phyloP scores from a whole-genome alignment of 2,113 vertebrate genomes.

The Zingel zingel region DNA sequence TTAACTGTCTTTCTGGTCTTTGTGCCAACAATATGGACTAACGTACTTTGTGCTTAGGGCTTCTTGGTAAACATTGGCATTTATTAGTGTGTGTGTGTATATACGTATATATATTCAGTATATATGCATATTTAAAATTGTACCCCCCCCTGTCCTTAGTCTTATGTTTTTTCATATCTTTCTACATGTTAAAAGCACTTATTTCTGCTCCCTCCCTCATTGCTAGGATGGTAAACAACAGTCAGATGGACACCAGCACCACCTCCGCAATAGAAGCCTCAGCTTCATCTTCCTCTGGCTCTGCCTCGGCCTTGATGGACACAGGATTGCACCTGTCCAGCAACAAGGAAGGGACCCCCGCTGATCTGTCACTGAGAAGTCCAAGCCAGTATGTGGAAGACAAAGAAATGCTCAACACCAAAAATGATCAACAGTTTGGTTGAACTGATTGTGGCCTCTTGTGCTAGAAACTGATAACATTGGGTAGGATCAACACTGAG shows the following conservation, averaged over 20 bases:
- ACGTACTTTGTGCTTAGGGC: no score
- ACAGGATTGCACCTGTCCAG: conserved; percentile 68
- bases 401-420: conserved; percentile 81
- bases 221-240: conserved; percentile 89
- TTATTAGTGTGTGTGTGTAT: no score
- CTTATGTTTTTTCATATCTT: not conserved
- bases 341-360: conserved; percentile 61
- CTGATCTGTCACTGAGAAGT: conserved; percentile 71
- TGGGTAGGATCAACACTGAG: conserved; percentile 53
- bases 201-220: conserved; percentile 14
- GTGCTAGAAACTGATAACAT: conserved; percentile 44
- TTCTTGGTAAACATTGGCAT: no score
- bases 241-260: conserved; percentile 69
- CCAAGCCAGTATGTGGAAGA: conserved; percentile 69
- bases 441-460: conserved; percentile 68
- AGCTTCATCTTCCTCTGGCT: conserved; percentile 66
- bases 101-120: no score
- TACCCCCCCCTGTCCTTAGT: not conserved
- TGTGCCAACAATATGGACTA: no score
- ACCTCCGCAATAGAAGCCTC: conserved; percentile 68
- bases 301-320: conserved; percentile 61
- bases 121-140: not conserved
- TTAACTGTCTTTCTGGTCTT: no score
- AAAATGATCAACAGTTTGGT: conserved; percentile 79
- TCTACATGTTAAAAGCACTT: not conserved